Evolutionary conservation across 2,797 vertebrate species (phyloP).

Genomic region (Helostoma temminkii): DNA sequence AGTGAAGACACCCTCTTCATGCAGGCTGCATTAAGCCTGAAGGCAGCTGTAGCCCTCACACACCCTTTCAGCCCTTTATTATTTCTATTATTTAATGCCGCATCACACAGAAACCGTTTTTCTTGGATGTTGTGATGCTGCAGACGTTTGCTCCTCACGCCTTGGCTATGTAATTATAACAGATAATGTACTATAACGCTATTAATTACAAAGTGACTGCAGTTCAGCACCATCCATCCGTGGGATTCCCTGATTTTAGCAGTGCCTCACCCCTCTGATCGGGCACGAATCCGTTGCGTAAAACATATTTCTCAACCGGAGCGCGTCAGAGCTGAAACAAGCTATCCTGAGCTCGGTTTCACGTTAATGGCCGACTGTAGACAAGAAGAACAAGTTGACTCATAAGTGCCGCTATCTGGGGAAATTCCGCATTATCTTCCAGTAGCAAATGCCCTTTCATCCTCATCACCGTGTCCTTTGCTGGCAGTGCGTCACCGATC

Average conservation of each 20-base stretch:
- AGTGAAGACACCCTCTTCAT: not conserved
- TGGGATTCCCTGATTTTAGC: conserved; percentile 52
- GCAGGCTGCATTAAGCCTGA: conserved; percentile 18
- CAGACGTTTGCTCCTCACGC: not conserved
- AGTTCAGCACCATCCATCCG: conserved; percentile 22
- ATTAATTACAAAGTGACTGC: not conserved
- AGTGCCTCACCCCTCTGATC: conserved; percentile 77
- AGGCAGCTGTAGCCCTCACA: conserved; percentile 40
- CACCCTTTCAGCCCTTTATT: too few species aligned
- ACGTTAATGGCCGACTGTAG: conserved; percentile 58
- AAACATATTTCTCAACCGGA: conserved; percentile 43
- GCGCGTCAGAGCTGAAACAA: conserved; percentile 1
- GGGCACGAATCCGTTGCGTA: conserved; percentile 54
- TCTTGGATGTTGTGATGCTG: not conserved
- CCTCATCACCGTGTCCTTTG: conserved; percentile 9
- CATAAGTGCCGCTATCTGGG: not conserved
- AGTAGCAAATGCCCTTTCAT: conserved; percentile 8
- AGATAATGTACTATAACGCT: not conserved
- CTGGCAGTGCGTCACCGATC: conserved; percentile 26
- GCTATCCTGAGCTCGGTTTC: conserved; percentile 18
- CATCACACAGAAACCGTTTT: not conserved
- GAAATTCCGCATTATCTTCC: conserved; percentile 52
- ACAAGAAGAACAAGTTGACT: conserved; percentile 28
- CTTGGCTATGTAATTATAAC: not conserved
- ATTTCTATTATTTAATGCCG: too few species aligned